Percentiles rank a stretch among this genome's conserved stretches.
Evolutionary conservation across 2,888 invertebrate genomes (phyloP).

Genomic region (Entomobrya proxima): DNA sequence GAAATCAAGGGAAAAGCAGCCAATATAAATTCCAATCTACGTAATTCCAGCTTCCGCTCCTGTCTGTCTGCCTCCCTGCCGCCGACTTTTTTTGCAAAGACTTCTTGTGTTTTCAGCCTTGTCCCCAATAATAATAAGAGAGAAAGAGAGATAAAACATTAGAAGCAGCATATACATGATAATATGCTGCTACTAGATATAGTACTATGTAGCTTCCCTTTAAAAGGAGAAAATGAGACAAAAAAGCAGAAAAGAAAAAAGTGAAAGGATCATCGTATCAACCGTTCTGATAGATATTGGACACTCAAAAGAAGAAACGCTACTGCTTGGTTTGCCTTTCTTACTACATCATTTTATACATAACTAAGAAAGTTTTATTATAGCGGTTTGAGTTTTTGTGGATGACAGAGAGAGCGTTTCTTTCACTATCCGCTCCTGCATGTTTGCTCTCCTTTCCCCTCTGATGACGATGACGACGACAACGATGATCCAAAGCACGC

Average conservation of each 20-base stretch:
- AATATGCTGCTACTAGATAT: background rate
- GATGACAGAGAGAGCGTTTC: background rate
- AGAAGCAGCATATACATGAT: background rate
- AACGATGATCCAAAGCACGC: conserved; percentile 25
- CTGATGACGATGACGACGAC: conserved; percentile 21
- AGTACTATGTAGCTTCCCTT: background rate
- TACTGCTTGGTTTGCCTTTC: background rate
- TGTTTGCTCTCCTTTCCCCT: background rate
- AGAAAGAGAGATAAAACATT: conserved; percentile 27
- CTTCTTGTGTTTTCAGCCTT: conserved; percentile 13
- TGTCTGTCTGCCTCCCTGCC: conserved; percentile 20
- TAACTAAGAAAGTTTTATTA: background rate
- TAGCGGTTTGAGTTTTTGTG: background rate
- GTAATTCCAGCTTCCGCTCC: conserved; percentile 58
- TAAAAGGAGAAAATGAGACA: conserved; percentile 28
- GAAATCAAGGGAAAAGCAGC: conserved; percentile 68
- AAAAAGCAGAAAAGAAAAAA: background rate
- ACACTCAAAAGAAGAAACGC: conserved; percentile 42
- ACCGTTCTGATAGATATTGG: conserved; percentile 62
- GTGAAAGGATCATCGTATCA: conserved; percentile 55
- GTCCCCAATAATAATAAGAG: background rate
- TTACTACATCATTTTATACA: background rate
- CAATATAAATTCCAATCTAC: conserved; percentile 72
- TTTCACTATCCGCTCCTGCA: background rate
- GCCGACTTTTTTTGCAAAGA: conserved; percentile 36